phyloP scores from a whole-genome alignment of 1,140 invertebrate species.

The Drosophila dunni region DNA sequence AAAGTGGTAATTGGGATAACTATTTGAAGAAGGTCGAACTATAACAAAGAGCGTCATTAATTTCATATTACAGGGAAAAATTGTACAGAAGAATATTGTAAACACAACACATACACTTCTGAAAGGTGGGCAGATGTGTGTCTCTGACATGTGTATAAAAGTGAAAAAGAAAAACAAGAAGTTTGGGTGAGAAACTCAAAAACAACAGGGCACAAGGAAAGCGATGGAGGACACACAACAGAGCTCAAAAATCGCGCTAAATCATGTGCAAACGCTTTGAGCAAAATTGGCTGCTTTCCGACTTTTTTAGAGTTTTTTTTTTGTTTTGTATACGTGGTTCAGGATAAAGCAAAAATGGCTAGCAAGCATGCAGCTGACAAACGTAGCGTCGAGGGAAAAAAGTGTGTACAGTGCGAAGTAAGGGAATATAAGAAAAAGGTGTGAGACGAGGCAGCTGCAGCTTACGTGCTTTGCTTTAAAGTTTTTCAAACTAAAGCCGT shows the following conservation, averaged over 20 bases:
- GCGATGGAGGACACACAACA: not conserved
- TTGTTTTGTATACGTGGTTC: not conserved
- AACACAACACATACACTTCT: too few relatives aligned
- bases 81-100: slow-evolving; percentile 1
- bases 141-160: slow-evolving; percentile 63
- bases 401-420: not conserved
- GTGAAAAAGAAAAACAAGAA: slow-evolving; percentile 24
- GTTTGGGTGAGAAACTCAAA: not conserved
- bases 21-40: slow-evolving; percentile 16
- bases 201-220: slow-evolving; percentile 18
- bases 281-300: slow-evolving; percentile 51
- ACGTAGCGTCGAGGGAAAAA: slow-evolving; percentile 7
- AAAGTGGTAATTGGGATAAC: slow-evolving; percentile 19
- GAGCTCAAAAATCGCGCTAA: slow-evolving; percentile 41
- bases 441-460: not conserved
- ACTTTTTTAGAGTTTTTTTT: slow-evolving; percentile 9
- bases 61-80: slow-evolving; percentile 33
- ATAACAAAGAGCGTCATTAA: slow-evolving; percentile 42
- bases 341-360: slow-evolving; percentile 32
- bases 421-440: not conserved
- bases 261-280: slow-evolving; percentile 72
- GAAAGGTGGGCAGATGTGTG: slow-evolving; percentile 35
- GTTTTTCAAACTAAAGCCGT: slow-evolving; percentile 29
- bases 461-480: slow-evolving; percentile 37
- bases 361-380: slow-evolving; percentile 41